phyloP scores from a whole-genome alignment of 2,888 invertebrate genomes.

The Apamea sordens region DNA sequence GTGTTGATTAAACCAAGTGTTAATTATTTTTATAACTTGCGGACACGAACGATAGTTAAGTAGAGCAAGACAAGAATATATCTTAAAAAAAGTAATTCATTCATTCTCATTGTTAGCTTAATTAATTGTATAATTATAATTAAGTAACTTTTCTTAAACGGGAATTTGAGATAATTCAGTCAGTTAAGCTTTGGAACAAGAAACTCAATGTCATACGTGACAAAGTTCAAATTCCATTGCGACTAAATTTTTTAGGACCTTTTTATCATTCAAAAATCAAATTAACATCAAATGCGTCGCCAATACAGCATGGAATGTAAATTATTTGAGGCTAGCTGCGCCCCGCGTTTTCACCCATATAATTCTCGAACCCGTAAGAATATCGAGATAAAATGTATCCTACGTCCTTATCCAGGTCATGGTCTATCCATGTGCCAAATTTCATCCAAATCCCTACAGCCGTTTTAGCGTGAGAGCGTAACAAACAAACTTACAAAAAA shows the following conservation, averaged over 20 bases:
- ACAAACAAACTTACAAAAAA: too few relatives aligned
- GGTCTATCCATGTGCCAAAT: too few relatives aligned
- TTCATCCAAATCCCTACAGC: too few relatives aligned
- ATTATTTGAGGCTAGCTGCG: too few relatives aligned
- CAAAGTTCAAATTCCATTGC: not conserved
- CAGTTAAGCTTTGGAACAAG: not conserved
- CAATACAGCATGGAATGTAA: not conserved
- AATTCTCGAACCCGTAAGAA: too few relatives aligned
- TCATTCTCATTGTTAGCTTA: not conserved
- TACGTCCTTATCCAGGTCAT: too few relatives aligned
- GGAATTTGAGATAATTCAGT: not conserved
- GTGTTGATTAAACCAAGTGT: not conserved
- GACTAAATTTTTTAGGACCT: not conserved
- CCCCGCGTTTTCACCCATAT: too few relatives aligned
- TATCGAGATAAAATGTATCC: too few relatives aligned
- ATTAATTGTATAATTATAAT: constrained; percentile 9
- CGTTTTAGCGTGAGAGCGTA: too few relatives aligned
- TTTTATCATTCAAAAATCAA: not conserved
- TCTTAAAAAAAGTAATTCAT: not conserved
- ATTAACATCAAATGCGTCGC: not conserved
- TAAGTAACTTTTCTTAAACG: constrained; percentile 1
- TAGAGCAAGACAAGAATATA: constrained; percentile 9
- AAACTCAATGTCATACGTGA: not conserved
- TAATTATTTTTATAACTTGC: not conserved
- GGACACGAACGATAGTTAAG: not conserved